Conservation (phyloP, 1,140 invertebrate species). For the Leptinotarsa undecemlineata region DNA sequence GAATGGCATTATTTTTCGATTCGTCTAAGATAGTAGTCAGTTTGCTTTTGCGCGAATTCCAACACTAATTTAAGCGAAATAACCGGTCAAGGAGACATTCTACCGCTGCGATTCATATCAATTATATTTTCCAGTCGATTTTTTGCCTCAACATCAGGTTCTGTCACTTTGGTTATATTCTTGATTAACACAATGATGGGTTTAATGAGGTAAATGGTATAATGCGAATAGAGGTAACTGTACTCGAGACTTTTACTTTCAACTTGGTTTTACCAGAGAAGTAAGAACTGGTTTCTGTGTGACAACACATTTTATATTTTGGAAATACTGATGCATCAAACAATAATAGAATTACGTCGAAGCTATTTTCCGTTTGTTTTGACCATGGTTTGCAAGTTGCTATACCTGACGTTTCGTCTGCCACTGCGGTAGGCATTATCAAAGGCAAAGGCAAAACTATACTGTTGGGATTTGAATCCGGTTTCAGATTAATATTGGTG, state of each 20-base stretch:
- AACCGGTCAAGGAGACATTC: conserved; percentile 19
- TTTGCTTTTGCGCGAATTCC: not conserved
- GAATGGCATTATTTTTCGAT: conserved; percentile 6
- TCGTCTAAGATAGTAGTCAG: not conserved
- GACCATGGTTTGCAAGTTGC: too few species aligned
- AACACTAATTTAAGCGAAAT: conserved; percentile 14
- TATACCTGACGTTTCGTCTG: too few species aligned
- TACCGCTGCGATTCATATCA: conserved; percentile 9
- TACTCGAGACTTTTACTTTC: not conserved
- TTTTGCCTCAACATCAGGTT: conserved; percentile 15
- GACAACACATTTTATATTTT: too few species aligned
- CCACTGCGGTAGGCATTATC: too few species aligned
- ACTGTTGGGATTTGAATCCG: too few species aligned
- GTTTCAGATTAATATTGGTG: too few species aligned
- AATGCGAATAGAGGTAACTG: not conserved
- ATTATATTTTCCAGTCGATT: conserved; percentile 19
- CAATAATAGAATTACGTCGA: too few species aligned
- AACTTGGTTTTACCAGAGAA: not conserved
- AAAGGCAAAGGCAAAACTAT: too few species aligned
- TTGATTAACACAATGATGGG: conserved; percentile 11
- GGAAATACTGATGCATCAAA: too few species aligned
- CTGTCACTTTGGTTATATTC: not conserved
- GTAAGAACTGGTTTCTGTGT: too few species aligned
- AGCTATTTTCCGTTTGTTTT: too few species aligned
- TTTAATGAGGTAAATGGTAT: conserved; percentile 1